Percentiles rank a stretch among this genome's conserved stretches.
These are phyloP conservation scores for Cephus nigrinus DNA, from an alignment of 2,888 invertebrate species.

Conservation along the genomic window DNA sequence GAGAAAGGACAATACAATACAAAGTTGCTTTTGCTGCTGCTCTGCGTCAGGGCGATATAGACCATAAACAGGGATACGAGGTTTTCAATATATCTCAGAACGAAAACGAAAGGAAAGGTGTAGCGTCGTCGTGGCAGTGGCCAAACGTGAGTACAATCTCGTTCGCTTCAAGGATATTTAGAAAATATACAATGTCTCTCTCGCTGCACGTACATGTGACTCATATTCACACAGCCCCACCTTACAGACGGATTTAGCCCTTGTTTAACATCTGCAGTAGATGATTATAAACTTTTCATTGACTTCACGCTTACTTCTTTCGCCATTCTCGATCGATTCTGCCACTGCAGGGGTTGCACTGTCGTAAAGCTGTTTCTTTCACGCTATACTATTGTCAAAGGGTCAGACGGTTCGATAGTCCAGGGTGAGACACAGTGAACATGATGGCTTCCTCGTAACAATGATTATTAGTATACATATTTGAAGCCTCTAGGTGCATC, in stretches of 20 bases:
- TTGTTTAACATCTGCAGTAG: neutral
- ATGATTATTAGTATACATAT: neutral
- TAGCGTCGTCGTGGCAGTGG: neutral
- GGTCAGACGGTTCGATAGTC: neutral
- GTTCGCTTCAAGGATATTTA: neutral
- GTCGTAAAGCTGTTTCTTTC: neutral
- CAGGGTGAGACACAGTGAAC: neutral
- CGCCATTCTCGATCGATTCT: neutral
- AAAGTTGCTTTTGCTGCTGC: neutral
- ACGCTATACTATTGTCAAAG: neutral
- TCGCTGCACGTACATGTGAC: neutral
- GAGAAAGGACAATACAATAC: neutral
- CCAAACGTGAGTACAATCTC: neutral
- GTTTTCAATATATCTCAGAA: neutral
- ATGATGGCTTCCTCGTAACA: neutral
- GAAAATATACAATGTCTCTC: neutral
- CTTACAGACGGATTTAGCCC: neutral
- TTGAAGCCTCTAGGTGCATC: neutral
- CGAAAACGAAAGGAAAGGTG: neutral
- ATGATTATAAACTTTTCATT: neutral
- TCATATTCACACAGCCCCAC: neutral
- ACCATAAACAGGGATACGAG: neutral
- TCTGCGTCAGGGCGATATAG: neutral
- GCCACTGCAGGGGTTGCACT: neutral
- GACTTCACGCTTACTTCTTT: neutral